phyloP scores from a whole-genome alignment of 2,888 invertebrate species.

The Cosmia pyralina region DNA sequence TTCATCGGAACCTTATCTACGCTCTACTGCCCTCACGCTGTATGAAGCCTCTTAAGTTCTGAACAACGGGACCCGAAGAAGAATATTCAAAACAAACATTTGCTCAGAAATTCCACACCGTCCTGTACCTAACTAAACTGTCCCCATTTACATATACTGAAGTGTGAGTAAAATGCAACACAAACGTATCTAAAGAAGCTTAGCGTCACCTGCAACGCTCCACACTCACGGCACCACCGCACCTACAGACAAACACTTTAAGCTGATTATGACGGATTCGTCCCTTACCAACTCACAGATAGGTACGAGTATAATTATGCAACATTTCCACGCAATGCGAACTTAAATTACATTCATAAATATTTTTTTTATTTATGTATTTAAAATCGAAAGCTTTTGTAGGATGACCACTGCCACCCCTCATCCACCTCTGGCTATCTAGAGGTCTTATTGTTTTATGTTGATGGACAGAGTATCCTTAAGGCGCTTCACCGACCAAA shows the following conservation, averaged over 20 bases:
- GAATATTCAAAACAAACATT: slow-evolving; percentile 11
- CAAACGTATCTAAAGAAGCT: slow-evolving; percentile 75
- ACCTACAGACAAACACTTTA: slow-evolving; percentile 76
- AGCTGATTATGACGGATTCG: slow-evolving; percentile 80
- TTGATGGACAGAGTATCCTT: not conserved
- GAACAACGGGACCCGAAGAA: not conserved
- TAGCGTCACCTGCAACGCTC: slow-evolving; percentile 76
- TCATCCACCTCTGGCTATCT: not conserved
- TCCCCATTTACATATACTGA: slow-evolving; percentile 45
- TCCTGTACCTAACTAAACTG: slow-evolving; percentile 15
- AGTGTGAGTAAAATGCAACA: slow-evolving; percentile 71
- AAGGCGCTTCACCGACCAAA: not conserved
- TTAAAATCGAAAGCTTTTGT: slow-evolving; percentile 22
- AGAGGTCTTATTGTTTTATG: not conserved
- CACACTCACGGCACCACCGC: slow-evolving; percentile 69
- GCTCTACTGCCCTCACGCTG: not conserved
- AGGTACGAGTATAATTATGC: slow-evolving; percentile 35
- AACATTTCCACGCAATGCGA: slow-evolving; percentile 32
- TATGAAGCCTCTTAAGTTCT: not conserved
- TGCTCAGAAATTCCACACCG: not conserved
- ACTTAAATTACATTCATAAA: slow-evolving; percentile 27
- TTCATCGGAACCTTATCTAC: not conserved
- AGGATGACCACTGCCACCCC: not conserved
- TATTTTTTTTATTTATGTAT: too few species aligned
- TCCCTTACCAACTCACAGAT: slow-evolving; percentile 57